Conservation (phyloP, 2,797 vertebrate genomes). For the Hydrocynus forskahlii region DNA sequence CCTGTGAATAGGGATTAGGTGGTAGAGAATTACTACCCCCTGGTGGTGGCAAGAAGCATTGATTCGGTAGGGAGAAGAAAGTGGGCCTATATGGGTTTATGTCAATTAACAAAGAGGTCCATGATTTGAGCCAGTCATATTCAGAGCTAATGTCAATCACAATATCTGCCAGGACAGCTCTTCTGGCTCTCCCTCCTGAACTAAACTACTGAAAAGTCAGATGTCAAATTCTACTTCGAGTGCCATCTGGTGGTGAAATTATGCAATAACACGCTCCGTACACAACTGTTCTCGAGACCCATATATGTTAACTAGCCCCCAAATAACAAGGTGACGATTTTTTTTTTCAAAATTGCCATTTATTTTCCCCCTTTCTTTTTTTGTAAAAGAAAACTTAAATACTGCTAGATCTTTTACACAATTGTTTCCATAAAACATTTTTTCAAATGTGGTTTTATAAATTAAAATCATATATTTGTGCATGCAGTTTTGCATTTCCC, state of each 20-base stretch:
- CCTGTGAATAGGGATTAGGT: no score
- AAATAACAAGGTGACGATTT: slow-evolving; percentile 25
- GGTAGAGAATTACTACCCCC: slow-evolving; percentile 30
- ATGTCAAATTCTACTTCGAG: background rate
- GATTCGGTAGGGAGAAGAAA: background rate
- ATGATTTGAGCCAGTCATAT: background rate
- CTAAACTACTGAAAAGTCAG: background rate
- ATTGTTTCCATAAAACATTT: slow-evolving; percentile 85
- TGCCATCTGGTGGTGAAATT: slow-evolving; percentile 21
- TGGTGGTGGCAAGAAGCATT: slow-evolving; percentile 21
- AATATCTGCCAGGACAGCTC: background rate
- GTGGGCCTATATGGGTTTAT: background rate
- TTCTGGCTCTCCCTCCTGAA: background rate
- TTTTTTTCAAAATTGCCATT: slow-evolving; percentile 72
- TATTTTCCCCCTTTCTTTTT: slow-evolving; percentile 82
- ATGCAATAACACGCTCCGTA: background rate
- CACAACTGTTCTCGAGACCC: background rate
- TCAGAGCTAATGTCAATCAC: background rate
- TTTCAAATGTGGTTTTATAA: slow-evolving; percentile 83
- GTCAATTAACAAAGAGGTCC: no score
- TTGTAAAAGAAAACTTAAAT: slow-evolving; percentile 89
- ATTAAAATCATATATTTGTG: slow-evolving; percentile 87
- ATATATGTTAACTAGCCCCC: background rate
- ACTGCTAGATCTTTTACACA: slow-evolving; percentile 87
- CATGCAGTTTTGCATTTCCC: slow-evolving; percentile 92